Evolutionary conservation across 2,797 vertebrate genomes (phyloP).

Genomic region (Clarias laeviceps): DNA sequence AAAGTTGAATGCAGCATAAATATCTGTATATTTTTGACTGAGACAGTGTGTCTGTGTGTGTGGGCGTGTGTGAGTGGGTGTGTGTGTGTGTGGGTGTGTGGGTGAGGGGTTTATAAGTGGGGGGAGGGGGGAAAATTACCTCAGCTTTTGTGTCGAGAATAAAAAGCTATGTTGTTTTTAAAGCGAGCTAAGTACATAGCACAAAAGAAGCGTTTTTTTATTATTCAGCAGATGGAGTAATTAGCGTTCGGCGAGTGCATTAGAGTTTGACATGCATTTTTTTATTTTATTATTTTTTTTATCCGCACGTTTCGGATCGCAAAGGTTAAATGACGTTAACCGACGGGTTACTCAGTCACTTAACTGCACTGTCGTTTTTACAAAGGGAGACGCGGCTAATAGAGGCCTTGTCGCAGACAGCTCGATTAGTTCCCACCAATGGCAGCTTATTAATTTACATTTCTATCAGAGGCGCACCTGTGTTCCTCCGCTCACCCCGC

Average conservation of each 20-base stretch:
- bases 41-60: not conserved
- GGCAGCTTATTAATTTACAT: conserved; percentile 56
- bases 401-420: conserved; percentile 31
- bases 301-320: not conserved
- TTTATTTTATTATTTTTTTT: not conserved
- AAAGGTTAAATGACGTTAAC: conserved; percentile 37
- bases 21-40: not conserved
- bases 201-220: not conserved
- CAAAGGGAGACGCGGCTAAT: conserved; percentile 29
- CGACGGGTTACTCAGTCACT: conserved; percentile 27
- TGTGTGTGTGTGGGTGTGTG: not conserved
- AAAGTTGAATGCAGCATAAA: not conserved
- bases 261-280: conserved; percentile 26
- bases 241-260: conserved; percentile 5
- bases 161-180: conserved; percentile 3
- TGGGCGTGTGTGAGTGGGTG: not conserved
- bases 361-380: conserved; percentile 24
- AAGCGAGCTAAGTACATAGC: not conserved
- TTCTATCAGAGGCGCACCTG: conserved; percentile 53
- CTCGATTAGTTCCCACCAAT: conserved; percentile 48
- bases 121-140: too few relatives aligned
- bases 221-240: conserved; percentile 15
- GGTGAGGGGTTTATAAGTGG: not conserved
- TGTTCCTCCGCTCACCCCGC: conserved; percentile 21
- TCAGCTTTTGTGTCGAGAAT: not conserved